Conservation (phyloP, 2,113 vertebrate genomes). For the Grallaria varia region DNA sequence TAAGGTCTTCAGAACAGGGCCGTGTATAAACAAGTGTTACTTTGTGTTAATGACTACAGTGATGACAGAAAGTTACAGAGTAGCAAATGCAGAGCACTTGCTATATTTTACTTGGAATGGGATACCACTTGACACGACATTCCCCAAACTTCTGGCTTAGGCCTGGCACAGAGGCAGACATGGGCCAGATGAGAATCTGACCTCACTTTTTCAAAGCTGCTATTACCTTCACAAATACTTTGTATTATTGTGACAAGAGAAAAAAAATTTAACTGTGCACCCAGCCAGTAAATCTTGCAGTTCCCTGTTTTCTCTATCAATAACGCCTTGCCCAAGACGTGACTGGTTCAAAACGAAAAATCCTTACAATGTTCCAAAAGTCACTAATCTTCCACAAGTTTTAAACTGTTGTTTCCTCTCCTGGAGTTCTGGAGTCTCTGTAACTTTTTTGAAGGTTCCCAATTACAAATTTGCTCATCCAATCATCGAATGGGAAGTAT, state of each 20-base stretch:
- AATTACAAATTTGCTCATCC: not conserved
- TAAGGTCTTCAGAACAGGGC: not conserved
- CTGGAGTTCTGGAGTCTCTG: not conserved
- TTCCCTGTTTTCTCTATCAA: slow-evolving; percentile 8
- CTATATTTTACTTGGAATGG: slow-evolving; percentile 58
- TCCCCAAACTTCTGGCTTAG: not conserved
- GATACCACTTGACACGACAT: not conserved
- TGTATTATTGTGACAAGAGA: slow-evolving; percentile 10
- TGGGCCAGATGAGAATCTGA: not conserved
- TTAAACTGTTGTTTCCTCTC: not conserved
- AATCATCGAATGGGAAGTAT: not conserved
- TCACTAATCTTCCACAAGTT: not conserved
- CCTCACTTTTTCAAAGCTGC: slow-evolving; percentile 38
- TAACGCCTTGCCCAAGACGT: not conserved
- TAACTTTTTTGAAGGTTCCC: not conserved
- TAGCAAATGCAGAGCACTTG: not conserved
- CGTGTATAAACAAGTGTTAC: slow-evolving; percentile 23
- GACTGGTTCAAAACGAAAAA: not conserved
- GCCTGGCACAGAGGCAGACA: not conserved
- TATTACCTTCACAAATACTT: slow-evolving; percentile 11
- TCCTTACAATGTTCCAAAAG: not conserved
- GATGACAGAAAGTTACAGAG: slow-evolving; percentile 52
- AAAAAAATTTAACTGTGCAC: slow-evolving; percentile 8
- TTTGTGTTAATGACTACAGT: slow-evolving; percentile 20
- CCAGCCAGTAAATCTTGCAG: slow-evolving; percentile 29